Percentiles rank a stretch among this genome's conserved stretches.
Evolutionary conservation across 2,797 vertebrate species (phyloP).

Genomic region (Peromyscus eremicus): DNA sequence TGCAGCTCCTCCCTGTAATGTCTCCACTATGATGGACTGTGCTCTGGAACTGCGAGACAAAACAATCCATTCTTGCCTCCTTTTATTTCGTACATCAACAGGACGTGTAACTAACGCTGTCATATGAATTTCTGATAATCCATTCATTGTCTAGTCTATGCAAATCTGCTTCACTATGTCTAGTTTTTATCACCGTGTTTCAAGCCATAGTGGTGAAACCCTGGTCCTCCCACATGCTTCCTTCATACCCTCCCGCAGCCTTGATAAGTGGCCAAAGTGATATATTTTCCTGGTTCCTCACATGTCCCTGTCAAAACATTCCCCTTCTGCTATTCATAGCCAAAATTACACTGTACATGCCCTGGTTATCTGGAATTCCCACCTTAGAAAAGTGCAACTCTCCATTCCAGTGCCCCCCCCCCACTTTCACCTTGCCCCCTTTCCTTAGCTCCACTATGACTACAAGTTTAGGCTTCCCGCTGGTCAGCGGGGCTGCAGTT

Average conservation of each 20-base stretch:
- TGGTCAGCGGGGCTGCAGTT: not conserved
- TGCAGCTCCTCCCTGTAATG: not conserved
- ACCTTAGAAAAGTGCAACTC: not conserved
- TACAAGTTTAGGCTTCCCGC: not conserved
- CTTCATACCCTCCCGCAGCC: not conserved
- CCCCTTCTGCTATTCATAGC: not conserved
- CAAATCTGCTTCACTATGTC: not conserved
- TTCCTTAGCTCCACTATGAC: not conserved
- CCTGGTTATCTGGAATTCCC: not conserved
- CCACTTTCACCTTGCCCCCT: not conserved
- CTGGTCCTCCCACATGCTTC: not conserved
- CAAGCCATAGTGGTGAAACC: not conserved
- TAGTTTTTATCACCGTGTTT: not conserved
- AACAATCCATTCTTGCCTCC: not conserved
- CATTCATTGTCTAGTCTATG: not conserved
- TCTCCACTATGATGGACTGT: not conserved
- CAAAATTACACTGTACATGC: not conserved
- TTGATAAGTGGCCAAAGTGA: not conserved
- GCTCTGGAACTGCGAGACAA: not conserved
- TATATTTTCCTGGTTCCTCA: not conserved
- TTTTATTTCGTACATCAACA: not conserved
- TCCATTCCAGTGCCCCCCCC: no score
- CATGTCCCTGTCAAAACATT: not conserved
- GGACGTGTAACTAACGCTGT: not conserved
- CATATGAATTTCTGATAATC: not conserved